A percentile compares a stretch with the other conserved stretches of the same genome.
phyloP scores from a whole-genome alignment of 2,797 vertebrate genomes.

The Urophycis tenuis region DNA sequence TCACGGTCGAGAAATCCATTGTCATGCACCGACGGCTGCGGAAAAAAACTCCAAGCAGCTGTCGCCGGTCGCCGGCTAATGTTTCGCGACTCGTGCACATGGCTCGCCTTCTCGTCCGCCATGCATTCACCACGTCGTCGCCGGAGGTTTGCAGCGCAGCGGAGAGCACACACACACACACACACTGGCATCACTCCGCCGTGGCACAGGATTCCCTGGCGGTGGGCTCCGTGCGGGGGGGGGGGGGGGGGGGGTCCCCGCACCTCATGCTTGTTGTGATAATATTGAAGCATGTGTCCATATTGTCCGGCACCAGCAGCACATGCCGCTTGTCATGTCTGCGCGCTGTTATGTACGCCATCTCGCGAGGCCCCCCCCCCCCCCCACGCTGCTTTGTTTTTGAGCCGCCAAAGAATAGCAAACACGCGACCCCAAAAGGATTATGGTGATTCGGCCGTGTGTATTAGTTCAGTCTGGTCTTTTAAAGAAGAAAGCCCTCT shows the following conservation, averaged over 20 bases:
- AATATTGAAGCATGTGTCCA: background rate
- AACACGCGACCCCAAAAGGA: background rate
- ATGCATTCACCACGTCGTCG: background rate
- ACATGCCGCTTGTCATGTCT: background rate
- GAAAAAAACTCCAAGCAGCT: slow-evolving; percentile 49
- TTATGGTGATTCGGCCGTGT: background rate
- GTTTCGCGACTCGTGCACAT: slow-evolving; percentile 15
- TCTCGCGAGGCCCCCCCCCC: too few species aligned
- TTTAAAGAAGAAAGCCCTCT: background rate
- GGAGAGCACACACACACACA: too few species aligned
- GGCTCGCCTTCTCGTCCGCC: background rate
- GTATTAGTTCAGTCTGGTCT: background rate
- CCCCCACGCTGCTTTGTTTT: background rate
- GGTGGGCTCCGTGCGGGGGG: background rate
- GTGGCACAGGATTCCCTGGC: background rate
- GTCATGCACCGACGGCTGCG: slow-evolving; percentile 25
- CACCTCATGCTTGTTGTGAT: background rate
- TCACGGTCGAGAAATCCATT: slow-evolving; percentile 2
- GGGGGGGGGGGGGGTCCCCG: too few species aligned
- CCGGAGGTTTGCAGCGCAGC: background rate
- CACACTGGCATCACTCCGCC: too few species aligned
- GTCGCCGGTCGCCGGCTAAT: slow-evolving; percentile 28
- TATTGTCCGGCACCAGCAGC: background rate
- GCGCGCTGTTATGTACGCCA: background rate
- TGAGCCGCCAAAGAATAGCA: background rate